These are phyloP conservation scores for Phortica variegata DNA, from an alignment of 1,140 invertebrate genomes.

Conservation along the genomic window DNA sequence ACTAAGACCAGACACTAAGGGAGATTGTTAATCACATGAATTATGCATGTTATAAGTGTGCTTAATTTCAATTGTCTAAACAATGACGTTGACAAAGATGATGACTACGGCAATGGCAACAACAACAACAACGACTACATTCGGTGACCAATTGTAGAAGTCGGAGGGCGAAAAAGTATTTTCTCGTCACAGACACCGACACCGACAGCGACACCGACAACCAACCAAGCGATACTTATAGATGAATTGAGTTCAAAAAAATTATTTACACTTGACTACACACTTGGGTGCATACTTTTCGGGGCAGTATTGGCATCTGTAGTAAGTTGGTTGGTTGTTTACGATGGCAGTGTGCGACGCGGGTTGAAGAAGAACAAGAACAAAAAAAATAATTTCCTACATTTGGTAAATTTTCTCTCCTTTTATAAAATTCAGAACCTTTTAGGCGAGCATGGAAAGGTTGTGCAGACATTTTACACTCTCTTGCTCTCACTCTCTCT, in stretches of 20 bases:
- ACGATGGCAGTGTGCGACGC: too few species aligned
- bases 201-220: slow-evolving; percentile 8
- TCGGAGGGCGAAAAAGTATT: too few species aligned
- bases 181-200: too few species aligned
- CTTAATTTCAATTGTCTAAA: slow-evolving; percentile 55
- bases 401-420: too few species aligned
- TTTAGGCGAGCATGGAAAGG: background rate
- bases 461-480: background rate
- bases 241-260: slow-evolving; percentile 35
- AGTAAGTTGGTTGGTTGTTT: too few species aligned
- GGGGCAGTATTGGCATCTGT: too few species aligned
- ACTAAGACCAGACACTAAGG: too few species aligned
- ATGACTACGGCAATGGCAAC: slow-evolving; percentile 8
- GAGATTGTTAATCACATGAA: slow-evolving; percentile 47
- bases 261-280: slow-evolving; percentile 53
- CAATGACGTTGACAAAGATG: slow-evolving; percentile 12
- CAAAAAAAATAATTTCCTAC: too few species aligned
- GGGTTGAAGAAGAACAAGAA: too few species aligned
- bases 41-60: slow-evolving; percentile 54
- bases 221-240: slow-evolving; percentile 43
- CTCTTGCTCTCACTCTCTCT: slow-evolving; percentile 5
- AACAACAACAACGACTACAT: slow-evolving; percentile 1
- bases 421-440: too few species aligned
- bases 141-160: too few species aligned
- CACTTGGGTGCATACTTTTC: background rate